These are phyloP conservation scores for cattle (Bos taurus) DNA, from an alignment of 2,113 vertebrate species.

Conservation along the genomic window ARS-UCD2.0 NC_037333.1:86182001-86182500, in stretches of 20 bases:
- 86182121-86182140: background rate
- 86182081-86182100: background rate
- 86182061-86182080: background rate
- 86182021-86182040: background rate
- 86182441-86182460: background rate
- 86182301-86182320: background rate
- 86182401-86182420: background rate
- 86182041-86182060: background rate
- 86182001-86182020: background rate
- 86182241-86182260: slow-evolving; percentile 84
- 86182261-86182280: background rate
- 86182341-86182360: background rate
- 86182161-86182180: slow-evolving; percentile 55
- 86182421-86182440: background rate
- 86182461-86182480: background rate
- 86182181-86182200: slow-evolving; percentile 76
- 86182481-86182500: background rate
- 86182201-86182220: slow-evolving; percentile 75
- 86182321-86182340: background rate
- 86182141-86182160: background rate
- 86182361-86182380: background rate
- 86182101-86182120: background rate
- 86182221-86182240: slow-evolving; percentile 85
- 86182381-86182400: background rate
- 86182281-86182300: background rate